These are phyloP conservation scores for Drosophila stalkeri DNA, from an alignment of 2,888 invertebrate species.

Conservation along the genomic window DNA sequence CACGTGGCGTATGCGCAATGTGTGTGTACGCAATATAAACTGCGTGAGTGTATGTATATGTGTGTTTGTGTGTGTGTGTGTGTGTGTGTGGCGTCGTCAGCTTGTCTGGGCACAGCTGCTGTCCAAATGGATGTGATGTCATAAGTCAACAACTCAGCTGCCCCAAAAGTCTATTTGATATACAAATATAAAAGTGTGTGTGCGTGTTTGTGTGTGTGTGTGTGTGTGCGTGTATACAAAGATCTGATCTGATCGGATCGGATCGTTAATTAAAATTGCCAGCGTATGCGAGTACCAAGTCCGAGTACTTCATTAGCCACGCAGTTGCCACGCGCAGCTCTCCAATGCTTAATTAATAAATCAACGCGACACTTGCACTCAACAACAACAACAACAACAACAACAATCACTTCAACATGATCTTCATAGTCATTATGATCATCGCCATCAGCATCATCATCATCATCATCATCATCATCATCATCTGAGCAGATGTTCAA, in stretches of 20 bases:
- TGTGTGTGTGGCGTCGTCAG: constrained; percentile 60
- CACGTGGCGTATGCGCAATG: constrained; percentile 73
- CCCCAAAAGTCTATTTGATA: constrained; percentile 51
- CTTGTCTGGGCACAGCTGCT: constrained; percentile 63
- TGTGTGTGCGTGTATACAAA: constrained; percentile 12
- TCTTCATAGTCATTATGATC: constrained; percentile 23
- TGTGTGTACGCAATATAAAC: constrained; percentile 16
- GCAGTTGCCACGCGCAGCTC: constrained; percentile 74
- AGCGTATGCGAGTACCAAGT: constrained; percentile 42
- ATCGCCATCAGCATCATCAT: too few species aligned
- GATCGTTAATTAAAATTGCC: constrained; percentile 80
- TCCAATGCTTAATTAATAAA: constrained; percentile 83
- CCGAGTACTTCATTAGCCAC: constrained; percentile 73
- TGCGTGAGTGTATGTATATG: constrained; percentile 19
- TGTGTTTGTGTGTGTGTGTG: constrained; percentile 15
- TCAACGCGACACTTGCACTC: constrained; percentile 83
- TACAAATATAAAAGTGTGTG: not conserved
- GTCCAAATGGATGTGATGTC: constrained; percentile 74
- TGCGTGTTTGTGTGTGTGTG: not conserved
- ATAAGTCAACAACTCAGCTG: constrained; percentile 79
- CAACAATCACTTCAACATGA: constrained; percentile 23
- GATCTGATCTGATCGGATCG: constrained; percentile 37
- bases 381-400: constrained; percentile 55
- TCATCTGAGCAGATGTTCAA: constrained; percentile 46
- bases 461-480: constrained; percentile 19